A percentile compares a stretch with the other conserved stretches of the same genome.
Conservation (phyloP, 2,888 invertebrate genomes). For the Andrena minutula region DNA sequence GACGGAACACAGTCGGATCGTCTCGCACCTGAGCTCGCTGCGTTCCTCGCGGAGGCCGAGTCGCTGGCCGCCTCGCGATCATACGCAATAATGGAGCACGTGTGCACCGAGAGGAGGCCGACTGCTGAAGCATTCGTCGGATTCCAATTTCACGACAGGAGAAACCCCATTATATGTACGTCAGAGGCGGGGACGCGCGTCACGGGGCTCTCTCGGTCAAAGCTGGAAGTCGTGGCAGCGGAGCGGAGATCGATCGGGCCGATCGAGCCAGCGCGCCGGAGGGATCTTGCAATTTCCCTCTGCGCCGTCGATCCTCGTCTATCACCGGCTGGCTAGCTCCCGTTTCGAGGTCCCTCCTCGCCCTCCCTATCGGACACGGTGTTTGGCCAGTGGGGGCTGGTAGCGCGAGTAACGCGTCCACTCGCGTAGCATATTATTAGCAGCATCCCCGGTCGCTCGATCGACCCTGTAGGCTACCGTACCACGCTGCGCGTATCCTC, state of each 20-base stretch:
- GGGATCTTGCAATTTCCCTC: conserved; percentile 40
- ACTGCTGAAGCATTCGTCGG: conserved; percentile 63
- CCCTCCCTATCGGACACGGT: not conserved
- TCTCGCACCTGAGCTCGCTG: not conserved
- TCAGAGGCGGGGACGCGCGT: conserved; percentile 62
- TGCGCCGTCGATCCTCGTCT: conserved; percentile 27
- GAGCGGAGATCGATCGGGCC: conserved; percentile 50
- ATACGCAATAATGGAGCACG: conserved; percentile 60
- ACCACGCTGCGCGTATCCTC: conserved; percentile 48
- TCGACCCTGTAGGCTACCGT: conserved; percentile 73
- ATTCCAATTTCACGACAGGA: conserved; percentile 72
- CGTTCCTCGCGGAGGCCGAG: not conserved
- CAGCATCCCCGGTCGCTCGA: conserved; percentile 71
- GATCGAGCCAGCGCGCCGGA: conserved; percentile 55
- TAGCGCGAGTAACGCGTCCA: conserved; percentile 71
- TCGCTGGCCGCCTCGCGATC: not conserved
- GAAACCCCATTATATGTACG: conserved; percentile 68
- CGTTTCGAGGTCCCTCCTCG: conserved; percentile 15
- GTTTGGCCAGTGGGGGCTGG: conserved; percentile 47
- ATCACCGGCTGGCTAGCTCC: conserved; percentile 10
- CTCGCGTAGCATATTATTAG: conserved; percentile 77
- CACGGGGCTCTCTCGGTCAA: conserved; percentile 63
- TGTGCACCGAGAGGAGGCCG: conserved; percentile 39
- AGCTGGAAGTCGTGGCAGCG: conserved; percentile 61
- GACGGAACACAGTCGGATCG: not conserved